Conservation (phyloP, 2,797 vertebrate species). For the Mormyrus proboscirostris region DNA sequence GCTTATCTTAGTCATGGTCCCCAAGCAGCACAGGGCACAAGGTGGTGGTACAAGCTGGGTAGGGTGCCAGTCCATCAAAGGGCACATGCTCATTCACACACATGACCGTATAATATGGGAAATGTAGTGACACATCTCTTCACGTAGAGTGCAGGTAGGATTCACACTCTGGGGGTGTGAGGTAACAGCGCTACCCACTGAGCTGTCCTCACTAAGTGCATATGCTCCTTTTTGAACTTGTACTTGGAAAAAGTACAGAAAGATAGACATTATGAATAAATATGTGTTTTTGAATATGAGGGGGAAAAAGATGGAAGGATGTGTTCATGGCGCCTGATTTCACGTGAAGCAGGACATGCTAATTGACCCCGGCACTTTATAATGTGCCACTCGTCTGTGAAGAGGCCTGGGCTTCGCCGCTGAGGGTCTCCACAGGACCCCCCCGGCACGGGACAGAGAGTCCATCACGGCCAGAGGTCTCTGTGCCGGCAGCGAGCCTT, state of each 20-base stretch:
- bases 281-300: conserved; percentile 9
- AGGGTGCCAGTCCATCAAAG: neutral
- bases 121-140: neutral
- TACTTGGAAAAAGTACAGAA: neutral
- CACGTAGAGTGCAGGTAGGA: neutral
- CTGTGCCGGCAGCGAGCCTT: neutral
- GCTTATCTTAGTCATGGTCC: neutral
- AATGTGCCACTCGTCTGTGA: neutral
- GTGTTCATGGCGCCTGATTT: neutral
- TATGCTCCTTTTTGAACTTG: neutral
- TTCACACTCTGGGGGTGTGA: neutral
- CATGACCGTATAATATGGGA: neutral
- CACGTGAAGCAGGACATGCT: neutral
- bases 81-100: neutral
- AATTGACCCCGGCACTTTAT: conserved; percentile 17
- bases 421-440: neutral
- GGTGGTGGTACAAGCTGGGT: neutral
- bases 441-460: neutral
- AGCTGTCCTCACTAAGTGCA: neutral
- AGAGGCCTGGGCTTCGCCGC: neutral
- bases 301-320: neutral
- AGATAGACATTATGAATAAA: conserved; percentile 1
- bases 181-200: neutral
- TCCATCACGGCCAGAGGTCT: neutral
- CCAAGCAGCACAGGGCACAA: neutral